phyloP scores from a whole-genome alignment of 2,888 invertebrate species.

The Scaptomyza caliginosa region DNA sequence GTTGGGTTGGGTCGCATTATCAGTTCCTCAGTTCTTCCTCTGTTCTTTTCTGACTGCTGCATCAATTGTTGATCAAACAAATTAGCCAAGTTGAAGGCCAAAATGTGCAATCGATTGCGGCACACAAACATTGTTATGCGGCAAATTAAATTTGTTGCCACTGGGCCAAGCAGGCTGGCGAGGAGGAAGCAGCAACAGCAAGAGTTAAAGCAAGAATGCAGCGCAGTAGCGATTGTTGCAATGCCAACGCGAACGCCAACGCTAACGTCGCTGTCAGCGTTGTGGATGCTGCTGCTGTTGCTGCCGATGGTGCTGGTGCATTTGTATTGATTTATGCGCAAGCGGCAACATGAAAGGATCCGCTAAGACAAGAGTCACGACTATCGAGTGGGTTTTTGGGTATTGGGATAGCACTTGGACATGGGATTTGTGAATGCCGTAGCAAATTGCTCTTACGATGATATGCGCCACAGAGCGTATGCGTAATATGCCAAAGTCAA shows the following conservation, averaged over 20 bases:
- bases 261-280: conserved; percentile 7
- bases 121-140: conserved; percentile 37
- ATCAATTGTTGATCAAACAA: conserved; percentile 26
- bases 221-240: conserved; percentile 37
- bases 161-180: neutral
- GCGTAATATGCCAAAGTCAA: conserved; percentile 56
- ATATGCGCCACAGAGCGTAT: conserved; percentile 55
- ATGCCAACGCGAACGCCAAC: conserved; percentile 26
- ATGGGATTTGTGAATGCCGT: conserved; percentile 25
- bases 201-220: conserved; percentile 13
- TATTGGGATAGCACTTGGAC: conserved; percentile 6
- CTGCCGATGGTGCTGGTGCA: conserved; percentile 25
- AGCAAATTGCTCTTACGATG: conserved; percentile 31
- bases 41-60: neutral
- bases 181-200: neutral
- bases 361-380: conserved; percentile 35
- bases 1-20: no score
- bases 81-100: conserved; percentile 52
- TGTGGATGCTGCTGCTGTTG: neutral
- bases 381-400: conserved; percentile 27
- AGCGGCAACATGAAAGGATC: conserved; percentile 64
- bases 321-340: conserved; percentile 74
- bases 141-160: conserved; percentile 61
- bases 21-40: no score
- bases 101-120: conserved; percentile 52